Conservation (phyloP, 2,797 vertebrate genomes). For the Potorous gilbertii region DNA sequence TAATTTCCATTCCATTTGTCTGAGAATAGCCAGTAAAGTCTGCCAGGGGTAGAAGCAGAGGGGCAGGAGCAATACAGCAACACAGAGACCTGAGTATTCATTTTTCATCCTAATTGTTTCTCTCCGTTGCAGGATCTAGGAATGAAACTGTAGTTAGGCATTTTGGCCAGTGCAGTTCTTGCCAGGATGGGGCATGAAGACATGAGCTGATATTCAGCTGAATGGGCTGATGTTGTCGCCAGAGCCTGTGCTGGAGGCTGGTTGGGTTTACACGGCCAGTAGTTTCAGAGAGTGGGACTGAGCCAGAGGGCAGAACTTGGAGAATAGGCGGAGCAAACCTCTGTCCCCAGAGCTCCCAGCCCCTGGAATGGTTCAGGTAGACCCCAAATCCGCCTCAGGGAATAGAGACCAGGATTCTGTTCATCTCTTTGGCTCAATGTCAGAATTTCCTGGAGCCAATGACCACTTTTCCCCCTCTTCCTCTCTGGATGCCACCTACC, state of each 20-base stretch:
- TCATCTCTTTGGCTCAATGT: neutral
- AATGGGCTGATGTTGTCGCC: neutral
- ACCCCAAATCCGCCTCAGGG: neutral
- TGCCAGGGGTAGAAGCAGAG: neutral
- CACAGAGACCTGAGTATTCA: neutral
- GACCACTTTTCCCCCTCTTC: neutral
- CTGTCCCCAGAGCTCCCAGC: neutral
- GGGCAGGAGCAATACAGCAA: constrained; percentile 4
- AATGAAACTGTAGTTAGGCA: constrained; percentile 5
- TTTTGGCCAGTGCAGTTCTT: neutral
- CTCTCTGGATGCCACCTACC: constrained; percentile 9
- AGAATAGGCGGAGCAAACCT: neutral
- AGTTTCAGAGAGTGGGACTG: neutral
- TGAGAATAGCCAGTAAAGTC: constrained; percentile 43
- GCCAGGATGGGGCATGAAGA: neutral
- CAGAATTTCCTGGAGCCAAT: constrained; percentile 38
- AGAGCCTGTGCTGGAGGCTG: neutral
- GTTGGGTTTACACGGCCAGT: neutral
- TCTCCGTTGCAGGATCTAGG: constrained; percentile 7
- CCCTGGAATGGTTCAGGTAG: neutral
- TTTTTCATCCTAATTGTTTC: constrained; percentile 19
- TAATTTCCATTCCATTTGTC: constrained; percentile 56
- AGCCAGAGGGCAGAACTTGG: neutral
- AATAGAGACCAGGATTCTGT: constrained; percentile 40
- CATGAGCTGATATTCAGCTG: neutral